Conservation (phyloP, 1,140 invertebrate species). For the Bathynomus jamesi region DNA sequence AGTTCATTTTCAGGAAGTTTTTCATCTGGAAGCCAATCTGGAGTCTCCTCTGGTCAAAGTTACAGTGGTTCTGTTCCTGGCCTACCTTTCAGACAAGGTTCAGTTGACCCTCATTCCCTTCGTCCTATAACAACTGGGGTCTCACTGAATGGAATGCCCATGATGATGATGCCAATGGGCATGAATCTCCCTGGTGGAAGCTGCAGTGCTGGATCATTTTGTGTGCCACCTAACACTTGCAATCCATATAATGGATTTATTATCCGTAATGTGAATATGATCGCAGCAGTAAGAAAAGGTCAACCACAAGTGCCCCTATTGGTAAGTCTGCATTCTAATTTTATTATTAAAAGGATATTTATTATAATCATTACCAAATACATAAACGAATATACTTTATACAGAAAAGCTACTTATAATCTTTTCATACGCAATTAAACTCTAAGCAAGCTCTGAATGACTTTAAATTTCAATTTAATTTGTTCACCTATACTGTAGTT, state of each 20-base stretch:
- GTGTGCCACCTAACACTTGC: constrained; percentile 6
- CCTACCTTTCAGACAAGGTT: background rate
- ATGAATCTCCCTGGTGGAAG: background rate
- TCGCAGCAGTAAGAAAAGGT: constrained; percentile 8
- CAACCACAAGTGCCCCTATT: constrained; percentile 7
- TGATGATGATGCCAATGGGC: constrained; percentile 1
- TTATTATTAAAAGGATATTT: background rate
- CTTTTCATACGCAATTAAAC: no score
- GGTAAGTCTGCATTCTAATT: constrained; percentile 1
- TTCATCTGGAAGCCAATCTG: background rate
- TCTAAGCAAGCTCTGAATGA: no score
- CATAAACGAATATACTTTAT: no score
- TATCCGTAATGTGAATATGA: constrained; percentile 2
- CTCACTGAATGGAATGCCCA: background rate
- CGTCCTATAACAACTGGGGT: background rate
- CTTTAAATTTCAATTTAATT: no score
- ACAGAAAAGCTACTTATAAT: no score
- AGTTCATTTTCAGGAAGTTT: background rate
- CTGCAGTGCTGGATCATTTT: constrained; percentile 18
- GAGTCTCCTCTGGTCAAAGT: background rate
- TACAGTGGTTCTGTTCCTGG: background rate
- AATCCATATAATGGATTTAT: constrained; percentile 19
- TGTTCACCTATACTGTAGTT: no score
- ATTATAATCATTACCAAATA: background rate
- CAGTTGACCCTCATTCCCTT: background rate